Evolutionary conservation across 2,113 vertebrate species (phyloP).

Genomic region (Aegotheles bennettii): DNA sequence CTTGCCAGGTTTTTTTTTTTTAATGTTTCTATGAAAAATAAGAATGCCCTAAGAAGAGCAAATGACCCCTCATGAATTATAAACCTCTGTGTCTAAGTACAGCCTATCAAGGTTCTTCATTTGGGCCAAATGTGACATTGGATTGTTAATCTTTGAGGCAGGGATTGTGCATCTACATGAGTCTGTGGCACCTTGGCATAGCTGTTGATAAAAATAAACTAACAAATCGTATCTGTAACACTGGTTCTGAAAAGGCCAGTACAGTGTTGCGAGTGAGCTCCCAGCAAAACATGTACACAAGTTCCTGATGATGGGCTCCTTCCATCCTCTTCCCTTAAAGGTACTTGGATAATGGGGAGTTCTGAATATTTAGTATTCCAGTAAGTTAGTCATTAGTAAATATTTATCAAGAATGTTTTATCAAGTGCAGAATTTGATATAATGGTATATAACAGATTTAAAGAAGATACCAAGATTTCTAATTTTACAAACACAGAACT

Average conservation of each 20-base stretch:
- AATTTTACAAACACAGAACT: not conserved
- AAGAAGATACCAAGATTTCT: not conserved
- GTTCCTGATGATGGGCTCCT: not conserved
- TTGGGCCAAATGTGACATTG: not conserved
- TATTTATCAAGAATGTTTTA: not conserved
- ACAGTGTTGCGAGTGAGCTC: not conserved
- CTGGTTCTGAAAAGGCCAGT: not conserved
- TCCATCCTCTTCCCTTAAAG: not conserved
- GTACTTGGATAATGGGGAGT: not conserved
- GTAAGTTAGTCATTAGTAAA: not conserved
- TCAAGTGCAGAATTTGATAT: not conserved
- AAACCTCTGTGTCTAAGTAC: not conserved
- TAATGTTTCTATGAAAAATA: not conserved
- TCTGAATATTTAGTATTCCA: not conserved
- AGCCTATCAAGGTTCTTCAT: not conserved
- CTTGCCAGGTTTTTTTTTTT: not conserved
- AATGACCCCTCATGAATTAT: not conserved
- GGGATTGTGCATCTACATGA: not conserved
- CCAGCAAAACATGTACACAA: not conserved
- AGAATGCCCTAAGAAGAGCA: not conserved
- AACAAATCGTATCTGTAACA: not conserved
- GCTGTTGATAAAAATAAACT: not conserved
- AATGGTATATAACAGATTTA: not conserved
- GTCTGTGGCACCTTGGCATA: not conserved
- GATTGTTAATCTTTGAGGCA: not conserved